Percentiles rank a stretch among this genome's conserved stretches.
phyloP scores from a whole-genome alignment of 2,888 invertebrate genomes.

The Calameuta idolon region DNA sequence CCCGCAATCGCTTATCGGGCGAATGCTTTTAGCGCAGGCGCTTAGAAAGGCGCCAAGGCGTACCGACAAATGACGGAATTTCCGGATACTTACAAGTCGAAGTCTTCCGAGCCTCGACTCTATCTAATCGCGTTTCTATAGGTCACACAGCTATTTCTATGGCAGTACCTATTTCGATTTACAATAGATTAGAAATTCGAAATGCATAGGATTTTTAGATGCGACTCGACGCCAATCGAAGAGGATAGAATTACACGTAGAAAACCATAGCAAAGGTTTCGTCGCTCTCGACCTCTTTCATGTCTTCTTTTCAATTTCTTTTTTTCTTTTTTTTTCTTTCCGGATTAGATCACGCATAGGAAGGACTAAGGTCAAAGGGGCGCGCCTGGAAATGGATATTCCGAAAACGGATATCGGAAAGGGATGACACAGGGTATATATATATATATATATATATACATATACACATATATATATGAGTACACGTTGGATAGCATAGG shows the following conservation, averaged over 20 bases:
- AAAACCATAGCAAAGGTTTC: not conserved
- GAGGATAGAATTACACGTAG: not conserved
- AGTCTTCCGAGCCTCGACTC: not conserved
- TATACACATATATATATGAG: not conserved
- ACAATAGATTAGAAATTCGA: not conserved
- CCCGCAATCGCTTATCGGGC: constrained; percentile 37
- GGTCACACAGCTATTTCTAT: not conserved
- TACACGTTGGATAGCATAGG: not conserved
- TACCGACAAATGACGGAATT: constrained; percentile 50
- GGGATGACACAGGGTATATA: not conserved
- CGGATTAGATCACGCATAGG: not conserved
- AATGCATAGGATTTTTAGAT: not conserved
- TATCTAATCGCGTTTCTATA: not conserved
- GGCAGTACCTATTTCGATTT: not conserved
- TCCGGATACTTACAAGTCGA: constrained; percentile 34
- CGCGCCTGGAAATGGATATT: constrained; percentile 11
- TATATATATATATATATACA: not conserved
- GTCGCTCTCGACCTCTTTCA: not conserved
- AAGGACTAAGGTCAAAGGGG: constrained; percentile 15
- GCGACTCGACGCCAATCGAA: not conserved
- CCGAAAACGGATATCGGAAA: not conserved
- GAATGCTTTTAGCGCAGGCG: constrained; percentile 46
- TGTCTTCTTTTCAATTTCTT: not conserved
- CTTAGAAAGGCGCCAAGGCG: constrained; percentile 30
- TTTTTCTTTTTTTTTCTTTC: not conserved